phyloP scores from a whole-genome alignment of 2,113 vertebrate species.

The Actinemys pallida region DNA sequence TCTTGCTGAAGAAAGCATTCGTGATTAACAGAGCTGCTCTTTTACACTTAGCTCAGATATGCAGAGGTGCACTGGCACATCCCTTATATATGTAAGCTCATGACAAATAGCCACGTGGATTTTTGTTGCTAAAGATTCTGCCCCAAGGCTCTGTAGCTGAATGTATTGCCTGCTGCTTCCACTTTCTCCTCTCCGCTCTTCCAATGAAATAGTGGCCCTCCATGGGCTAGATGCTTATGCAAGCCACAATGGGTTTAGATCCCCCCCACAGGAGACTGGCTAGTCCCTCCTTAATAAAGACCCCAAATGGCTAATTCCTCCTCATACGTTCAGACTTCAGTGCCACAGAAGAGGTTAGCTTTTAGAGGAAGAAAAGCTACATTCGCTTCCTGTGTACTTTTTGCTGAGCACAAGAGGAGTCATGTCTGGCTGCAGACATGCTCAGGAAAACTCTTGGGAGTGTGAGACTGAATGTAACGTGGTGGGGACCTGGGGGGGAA shows the following conservation, averaged over 20 bases:
- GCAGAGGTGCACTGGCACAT: not conserved
- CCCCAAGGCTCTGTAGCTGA: not conserved
- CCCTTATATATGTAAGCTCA: not conserved
- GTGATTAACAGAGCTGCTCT: not conserved
- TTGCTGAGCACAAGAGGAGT: not conserved
- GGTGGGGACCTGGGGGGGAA: not conserved
- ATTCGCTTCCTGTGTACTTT: not conserved
- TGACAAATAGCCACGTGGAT: fast-evolving
- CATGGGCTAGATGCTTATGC: not conserved
- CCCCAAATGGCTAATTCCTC: not conserved
- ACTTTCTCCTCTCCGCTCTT: not conserved
- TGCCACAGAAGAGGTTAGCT: not conserved
- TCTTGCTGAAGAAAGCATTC: not conserved
- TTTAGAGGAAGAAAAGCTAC: not conserved
- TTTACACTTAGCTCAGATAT: not conserved
- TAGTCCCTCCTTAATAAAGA: not conserved
- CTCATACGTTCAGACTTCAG: not conserved
- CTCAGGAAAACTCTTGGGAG: not conserved
- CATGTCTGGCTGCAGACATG: fast-evolving
- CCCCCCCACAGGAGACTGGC: not conserved
- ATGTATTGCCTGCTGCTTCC: not conserved
- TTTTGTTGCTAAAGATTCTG: not conserved
- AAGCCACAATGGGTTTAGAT: not conserved
- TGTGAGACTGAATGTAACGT: not conserved
- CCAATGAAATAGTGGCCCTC: not conserved